Percentiles rank a stretch among this genome's conserved stretches.
Evolutionary conservation across 2,888 invertebrate genomes (phyloP).

Genomic region (Panzeria rudis): DNA sequence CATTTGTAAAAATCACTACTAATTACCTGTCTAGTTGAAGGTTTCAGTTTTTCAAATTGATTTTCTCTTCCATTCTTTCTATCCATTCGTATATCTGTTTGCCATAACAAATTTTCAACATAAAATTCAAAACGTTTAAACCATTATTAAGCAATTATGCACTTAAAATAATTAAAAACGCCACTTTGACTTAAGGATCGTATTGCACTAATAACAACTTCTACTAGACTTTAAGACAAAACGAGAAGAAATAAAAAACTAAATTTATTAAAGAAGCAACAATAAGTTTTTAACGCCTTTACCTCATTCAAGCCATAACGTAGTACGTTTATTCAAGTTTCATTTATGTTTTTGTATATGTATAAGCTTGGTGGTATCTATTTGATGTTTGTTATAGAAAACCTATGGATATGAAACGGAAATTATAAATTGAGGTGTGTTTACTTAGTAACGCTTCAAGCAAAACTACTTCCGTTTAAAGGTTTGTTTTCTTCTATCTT

Average conservation of each 20-base stretch:
- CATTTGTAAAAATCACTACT: conserved; percentile 37
- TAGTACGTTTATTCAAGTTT: neutral
- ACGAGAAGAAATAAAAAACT: neutral
- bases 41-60: conserved; percentile 46
- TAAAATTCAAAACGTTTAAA: conserved; percentile 42
- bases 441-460: conserved; percentile 67
- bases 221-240: neutral
- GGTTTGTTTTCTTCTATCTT: conserved; percentile 17
- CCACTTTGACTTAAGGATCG: conserved; percentile 57
- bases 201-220: conserved; percentile 50
- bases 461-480: conserved; percentile 65
- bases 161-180: conserved; percentile 70
- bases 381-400: conserved; percentile 48
- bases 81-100: neutral
- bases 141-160: conserved; percentile 71
- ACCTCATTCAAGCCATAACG: neutral
- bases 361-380: neutral
- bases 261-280: conserved; percentile 39
- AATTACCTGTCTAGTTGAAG: conserved; percentile 25
- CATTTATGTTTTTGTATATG: neutral
- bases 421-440: conserved; percentile 72
- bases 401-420: conserved; percentile 66
- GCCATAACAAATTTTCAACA: conserved; percentile 4
- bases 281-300: conserved; percentile 47
- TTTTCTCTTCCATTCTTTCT: conserved; percentile 10